Percentiles rank a stretch among this genome's conserved stretches.
Conservation (phyloP, 2,797 vertebrate species). For the Anas georgica region DNA sequence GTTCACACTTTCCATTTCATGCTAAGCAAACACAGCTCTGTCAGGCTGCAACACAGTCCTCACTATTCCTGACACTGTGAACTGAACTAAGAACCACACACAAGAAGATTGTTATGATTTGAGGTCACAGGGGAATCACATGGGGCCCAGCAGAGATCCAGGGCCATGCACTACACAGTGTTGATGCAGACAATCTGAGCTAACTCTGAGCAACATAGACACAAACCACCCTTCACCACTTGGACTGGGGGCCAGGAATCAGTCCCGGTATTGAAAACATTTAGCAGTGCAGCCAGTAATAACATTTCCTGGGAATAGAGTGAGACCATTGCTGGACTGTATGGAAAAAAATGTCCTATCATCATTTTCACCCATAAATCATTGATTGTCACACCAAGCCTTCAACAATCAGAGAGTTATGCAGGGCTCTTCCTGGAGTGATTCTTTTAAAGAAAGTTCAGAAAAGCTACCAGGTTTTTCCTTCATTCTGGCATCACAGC, state of each 20-base stretch:
- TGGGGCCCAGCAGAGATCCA: constrained; percentile 15
- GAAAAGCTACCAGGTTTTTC: background rate
- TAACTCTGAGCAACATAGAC: constrained; percentile 1
- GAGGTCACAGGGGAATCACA: background rate
- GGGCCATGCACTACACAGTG: background rate
- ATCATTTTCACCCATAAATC: constrained; percentile 60
- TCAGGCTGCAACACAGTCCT: constrained; percentile 46
- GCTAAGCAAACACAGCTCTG: constrained; percentile 39
- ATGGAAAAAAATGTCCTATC: constrained; percentile 38
- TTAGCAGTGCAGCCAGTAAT: constrained; percentile 46
- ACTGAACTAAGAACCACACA: background rate
- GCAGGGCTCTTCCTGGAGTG: background rate
- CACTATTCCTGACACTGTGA: constrained; percentile 42
- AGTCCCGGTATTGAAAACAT: background rate
- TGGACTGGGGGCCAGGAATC: constrained; percentile 28
- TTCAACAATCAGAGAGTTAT: background rate
- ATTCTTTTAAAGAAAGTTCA: background rate
- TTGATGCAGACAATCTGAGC: constrained; percentile 4
- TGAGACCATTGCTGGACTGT: constrained; percentile 1
- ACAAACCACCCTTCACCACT: constrained; percentile 52
- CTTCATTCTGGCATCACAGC: background rate
- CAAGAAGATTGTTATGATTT: constrained; percentile 53
- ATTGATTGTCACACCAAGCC: constrained; percentile 40
- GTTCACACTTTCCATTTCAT: constrained; percentile 14
- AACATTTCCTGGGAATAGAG: constrained; percentile 58